These are phyloP conservation scores for Amblyopsis hoosieri DNA, from an alignment of 2,797 vertebrate genomes.

Conservation along the genomic window DNA sequence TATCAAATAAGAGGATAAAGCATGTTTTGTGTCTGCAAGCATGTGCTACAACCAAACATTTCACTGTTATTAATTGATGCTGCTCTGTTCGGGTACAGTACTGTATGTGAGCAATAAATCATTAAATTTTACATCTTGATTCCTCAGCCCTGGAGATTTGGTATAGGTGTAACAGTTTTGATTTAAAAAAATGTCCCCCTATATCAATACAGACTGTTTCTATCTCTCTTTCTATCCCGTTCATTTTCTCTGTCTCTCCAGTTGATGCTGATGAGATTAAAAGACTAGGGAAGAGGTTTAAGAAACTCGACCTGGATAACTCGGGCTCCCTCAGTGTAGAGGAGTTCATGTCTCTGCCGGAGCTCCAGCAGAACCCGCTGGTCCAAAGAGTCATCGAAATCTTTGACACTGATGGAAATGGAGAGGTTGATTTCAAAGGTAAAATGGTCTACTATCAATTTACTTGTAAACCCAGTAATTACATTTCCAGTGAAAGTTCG, in stretches of 20 bases:
- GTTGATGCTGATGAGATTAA: conserved; percentile 99
- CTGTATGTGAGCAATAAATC: too few relatives aligned
- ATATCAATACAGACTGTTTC: too few relatives aligned
- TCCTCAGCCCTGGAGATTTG: too few relatives aligned
- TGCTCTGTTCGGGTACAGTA: too few relatives aligned
- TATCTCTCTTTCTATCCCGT: neutral
- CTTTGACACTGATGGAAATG: conserved; percentile 98
- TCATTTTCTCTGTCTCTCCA: conserved; percentile 46
- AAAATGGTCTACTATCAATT: conserved; percentile 35
- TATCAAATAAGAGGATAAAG: too few relatives aligned
- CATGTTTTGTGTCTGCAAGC: too few relatives aligned
- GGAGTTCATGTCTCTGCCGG: conserved; percentile 98
- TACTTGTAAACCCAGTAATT: neutral
- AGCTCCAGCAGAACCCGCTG: conserved; percentile 97
- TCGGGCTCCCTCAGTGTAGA: conserved; percentile 99
- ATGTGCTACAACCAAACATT: too few relatives aligned
- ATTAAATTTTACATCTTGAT: too few relatives aligned
- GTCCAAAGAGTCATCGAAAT: conserved; percentile 99
- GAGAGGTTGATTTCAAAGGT: conserved; percentile 99
- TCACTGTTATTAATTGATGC: too few relatives aligned
- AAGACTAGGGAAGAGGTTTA: conserved; percentile 98
- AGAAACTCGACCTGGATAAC: conserved; percentile 99
- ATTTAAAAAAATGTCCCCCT: too few relatives aligned
- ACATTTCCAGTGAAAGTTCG: too few relatives aligned
- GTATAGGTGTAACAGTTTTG: too few relatives aligned